Evolutionary conservation across 2,888 invertebrate species (phyloP), one percentile per base, ranked within the genome.

Genomic region (Habrosyne pyritoides): DNA sequence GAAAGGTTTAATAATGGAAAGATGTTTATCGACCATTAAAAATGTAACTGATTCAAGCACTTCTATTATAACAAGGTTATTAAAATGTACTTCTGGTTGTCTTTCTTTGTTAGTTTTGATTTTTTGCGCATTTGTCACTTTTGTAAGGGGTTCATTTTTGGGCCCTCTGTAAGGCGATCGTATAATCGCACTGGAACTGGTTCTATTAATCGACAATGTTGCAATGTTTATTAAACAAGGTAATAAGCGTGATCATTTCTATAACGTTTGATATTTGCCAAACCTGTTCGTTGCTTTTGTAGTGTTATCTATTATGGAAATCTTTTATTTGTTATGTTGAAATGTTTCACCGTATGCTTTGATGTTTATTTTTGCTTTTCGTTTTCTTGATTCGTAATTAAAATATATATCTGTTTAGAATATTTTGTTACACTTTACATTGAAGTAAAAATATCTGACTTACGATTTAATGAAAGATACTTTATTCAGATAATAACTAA

Each of bases 171-270:
- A 66, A 78, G 69, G 67, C 64, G 67, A 70, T 71, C 69, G 64
- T 75, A 76, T 77, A 72, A 84, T 76, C 63, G 73, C 66, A 56
- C 53, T 50, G 7, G 61, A 81, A 89, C 89, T 62, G 75, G 86
- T 89, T 89, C 83, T 70, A 77, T 83, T 86, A 84, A 86, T 86
- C 84, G 85, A 90, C 90, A 89, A 74, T 87, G 89, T 91, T 89
- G 87, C 89, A 83, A 88, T 91, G 89, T 92, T 91, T 91, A 91
- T 90, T 89, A 90, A 90, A 90, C 91, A 89, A 83, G 86, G 83
- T 86, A 89, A 87, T 89, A 88, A 87, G 84, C 80, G 71, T 42
- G 42, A 42, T 42, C 42, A 8, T 42, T 18, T 42, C 42, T 42
- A 42, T 42, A 18, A 7, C 42, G 42, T 42, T 42, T 42, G 42